A percentile compares a stretch with the other conserved stretches of the same genome.
Evolutionary conservation across 30 jellyfish, hydroid and myxozoan genomes (phyloP).

Genomic region (Sanderia malayensis): DNA sequence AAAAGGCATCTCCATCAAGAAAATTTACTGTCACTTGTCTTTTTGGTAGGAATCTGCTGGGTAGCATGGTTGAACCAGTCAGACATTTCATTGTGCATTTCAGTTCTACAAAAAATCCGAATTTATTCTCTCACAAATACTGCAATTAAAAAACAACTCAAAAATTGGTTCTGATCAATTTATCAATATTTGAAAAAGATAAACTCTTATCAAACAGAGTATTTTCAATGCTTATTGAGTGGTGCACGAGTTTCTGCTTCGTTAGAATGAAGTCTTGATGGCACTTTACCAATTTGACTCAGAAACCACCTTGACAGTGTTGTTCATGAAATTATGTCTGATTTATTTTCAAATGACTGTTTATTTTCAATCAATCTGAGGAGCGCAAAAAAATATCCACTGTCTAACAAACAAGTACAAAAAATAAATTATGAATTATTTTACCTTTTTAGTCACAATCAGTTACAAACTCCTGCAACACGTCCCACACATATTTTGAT

Average conservation of each 20-base stretch:
- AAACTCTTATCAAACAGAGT: background rate
- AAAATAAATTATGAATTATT: no score
- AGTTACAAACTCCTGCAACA: background rate
- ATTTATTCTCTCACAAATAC: background rate
- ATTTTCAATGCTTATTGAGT: background rate
- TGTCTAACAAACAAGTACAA: background rate
- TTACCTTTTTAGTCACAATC: background rate
- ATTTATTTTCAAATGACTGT: background rate
- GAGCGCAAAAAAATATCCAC: background rate
- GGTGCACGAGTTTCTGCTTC: background rate
- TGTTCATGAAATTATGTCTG: background rate
- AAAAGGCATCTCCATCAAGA: background rate
- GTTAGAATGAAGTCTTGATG: background rate
- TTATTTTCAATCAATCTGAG: background rate
- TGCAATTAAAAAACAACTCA: conserved; percentile 1
- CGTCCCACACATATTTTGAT: background rate
- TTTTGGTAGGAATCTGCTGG: background rate
- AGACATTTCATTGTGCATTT: background rate
- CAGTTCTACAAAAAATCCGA: background rate
- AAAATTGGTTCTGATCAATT: background rate
- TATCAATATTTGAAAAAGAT: background rate
- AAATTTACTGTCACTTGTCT: background rate
- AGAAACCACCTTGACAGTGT: background rate
- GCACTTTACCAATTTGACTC: background rate
- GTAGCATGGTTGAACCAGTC: background rate